Conservation (phyloP, 1,140 invertebrate genomes). For the Homalodisca vitripennis region DNA sequence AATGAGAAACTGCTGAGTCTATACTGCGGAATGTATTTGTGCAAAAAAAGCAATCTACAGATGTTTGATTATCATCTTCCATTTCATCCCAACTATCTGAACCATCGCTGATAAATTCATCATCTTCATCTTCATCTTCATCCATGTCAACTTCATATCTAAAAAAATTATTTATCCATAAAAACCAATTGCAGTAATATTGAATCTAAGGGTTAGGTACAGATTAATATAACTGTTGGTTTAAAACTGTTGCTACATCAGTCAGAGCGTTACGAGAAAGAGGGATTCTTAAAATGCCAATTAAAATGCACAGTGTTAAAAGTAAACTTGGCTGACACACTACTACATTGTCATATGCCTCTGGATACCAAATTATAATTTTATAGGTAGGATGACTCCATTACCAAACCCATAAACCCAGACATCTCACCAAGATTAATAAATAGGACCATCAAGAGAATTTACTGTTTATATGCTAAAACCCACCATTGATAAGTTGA, state of each 20-base stretch:
- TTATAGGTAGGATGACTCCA: too few relatives aligned
- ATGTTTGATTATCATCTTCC: conserved; percentile 45
- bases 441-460: too few relatives aligned
- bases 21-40: conserved; percentile 47
- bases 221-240: background rate
- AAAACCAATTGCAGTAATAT: background rate
- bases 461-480: too few relatives aligned
- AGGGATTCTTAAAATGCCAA: background rate
- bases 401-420: too few relatives aligned
- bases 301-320: too few relatives aligned
- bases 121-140: conserved; percentile 50
- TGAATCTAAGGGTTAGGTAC: background rate
- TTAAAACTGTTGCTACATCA: background rate
- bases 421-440: too few relatives aligned
- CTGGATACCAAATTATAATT: too few relatives aligned
- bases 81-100: conserved; percentile 52
- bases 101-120: too few relatives aligned
- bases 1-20: conserved; percentile 52
- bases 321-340: too few relatives aligned
- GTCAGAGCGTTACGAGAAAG: background rate
- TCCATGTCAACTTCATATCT: conserved; percentile 34
- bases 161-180: background rate
- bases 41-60: conserved; percentile 58
- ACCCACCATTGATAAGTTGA: too few relatives aligned
- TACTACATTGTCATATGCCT: too few relatives aligned